Percentiles rank a stretch among this genome's conserved stretches.
Conservation (phyloP, 2,888 invertebrate species). For the Drosophila crucigera region DNA sequence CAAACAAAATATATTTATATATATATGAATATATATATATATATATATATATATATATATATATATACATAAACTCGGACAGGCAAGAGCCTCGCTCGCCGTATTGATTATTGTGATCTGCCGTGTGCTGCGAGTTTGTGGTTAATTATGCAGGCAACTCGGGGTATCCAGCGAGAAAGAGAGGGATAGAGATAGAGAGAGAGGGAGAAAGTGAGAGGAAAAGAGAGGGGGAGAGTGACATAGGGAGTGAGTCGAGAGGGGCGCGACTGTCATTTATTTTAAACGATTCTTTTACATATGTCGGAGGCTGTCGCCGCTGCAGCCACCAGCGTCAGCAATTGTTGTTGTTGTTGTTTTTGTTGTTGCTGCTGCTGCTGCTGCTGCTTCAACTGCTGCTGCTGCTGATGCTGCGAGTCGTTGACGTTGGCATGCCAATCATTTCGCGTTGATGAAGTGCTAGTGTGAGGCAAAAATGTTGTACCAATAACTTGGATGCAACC, state of each 20-base stretch:
- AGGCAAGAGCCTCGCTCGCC: slow-evolving; percentile 26
- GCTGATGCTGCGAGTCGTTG: slow-evolving; percentile 31
- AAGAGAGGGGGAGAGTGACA: neutral
- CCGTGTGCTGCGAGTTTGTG: slow-evolving; percentile 67
- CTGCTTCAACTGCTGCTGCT: neutral
- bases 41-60: neutral
- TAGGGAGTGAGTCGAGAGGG: slow-evolving; percentile 26
- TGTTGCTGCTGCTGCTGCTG: neutral
- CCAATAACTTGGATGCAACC: slow-evolving; percentile 60
- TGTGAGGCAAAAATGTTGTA: slow-evolving; percentile 80
- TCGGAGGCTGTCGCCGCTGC: slow-evolving; percentile 74
- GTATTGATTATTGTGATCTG: slow-evolving; percentile 82
- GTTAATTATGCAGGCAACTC: slow-evolving; percentile 71
- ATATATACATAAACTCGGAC: slow-evolving; percentile 34
- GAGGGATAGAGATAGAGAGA: neutral
- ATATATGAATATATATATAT: neutral
- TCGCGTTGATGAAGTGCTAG: slow-evolving; percentile 81
- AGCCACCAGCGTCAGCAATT: slow-evolving; percentile 41
- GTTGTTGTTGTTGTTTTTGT: slow-evolving; percentile 3
- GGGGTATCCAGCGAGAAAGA: slow-evolving; percentile 1
- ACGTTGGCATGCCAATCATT: slow-evolving; percentile 79
- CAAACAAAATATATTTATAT: slow-evolving; percentile 8
- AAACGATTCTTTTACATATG: slow-evolving; percentile 82
- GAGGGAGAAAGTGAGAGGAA: neutral
- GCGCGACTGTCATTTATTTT: slow-evolving; percentile 79